Evolutionary conservation across 2,797 vertebrate genomes (phyloP).

Genomic region (Thalassophryne amazonica): DNA sequence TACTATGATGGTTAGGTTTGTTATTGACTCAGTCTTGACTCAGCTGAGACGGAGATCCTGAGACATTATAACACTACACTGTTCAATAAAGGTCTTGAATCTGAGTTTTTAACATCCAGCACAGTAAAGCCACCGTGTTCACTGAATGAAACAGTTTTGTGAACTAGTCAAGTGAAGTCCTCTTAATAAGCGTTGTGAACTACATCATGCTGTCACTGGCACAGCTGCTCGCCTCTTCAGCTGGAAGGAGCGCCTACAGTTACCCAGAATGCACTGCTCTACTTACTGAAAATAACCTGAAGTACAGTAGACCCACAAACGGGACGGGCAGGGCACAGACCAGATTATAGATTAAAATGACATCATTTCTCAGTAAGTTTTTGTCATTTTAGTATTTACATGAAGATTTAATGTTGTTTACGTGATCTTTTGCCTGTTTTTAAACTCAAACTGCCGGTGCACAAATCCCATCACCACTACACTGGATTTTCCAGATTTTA

Average conservation of each 20-base stretch:
- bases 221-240: no score
- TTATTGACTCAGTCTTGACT: no score
- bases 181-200: constrained; percentile 23
- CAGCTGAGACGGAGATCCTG: neutral
- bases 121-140: neutral
- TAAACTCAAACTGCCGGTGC: neutral
- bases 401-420: neutral
- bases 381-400: neutral
- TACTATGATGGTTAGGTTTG: no score
- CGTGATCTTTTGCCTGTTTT: neutral
- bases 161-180: neutral
- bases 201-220: constrained; percentile 17
- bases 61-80: neutral
- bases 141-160: constrained; percentile 1
- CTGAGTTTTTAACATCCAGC: neutral
- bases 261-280: constrained; percentile 28
- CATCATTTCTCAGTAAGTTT: neutral
- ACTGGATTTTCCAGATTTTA: constrained; percentile 2
- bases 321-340: neutral
- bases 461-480: neutral
- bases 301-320: constrained; percentile 15
- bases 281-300: constrained; percentile 51
- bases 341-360: constrained; percentile 24
- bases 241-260: constrained; percentile 3
- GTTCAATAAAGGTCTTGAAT: neutral